Base-by-base conservation (phyloP, 2,797 vertebrate genomes). In the Centropyge bicolor region DNA sequence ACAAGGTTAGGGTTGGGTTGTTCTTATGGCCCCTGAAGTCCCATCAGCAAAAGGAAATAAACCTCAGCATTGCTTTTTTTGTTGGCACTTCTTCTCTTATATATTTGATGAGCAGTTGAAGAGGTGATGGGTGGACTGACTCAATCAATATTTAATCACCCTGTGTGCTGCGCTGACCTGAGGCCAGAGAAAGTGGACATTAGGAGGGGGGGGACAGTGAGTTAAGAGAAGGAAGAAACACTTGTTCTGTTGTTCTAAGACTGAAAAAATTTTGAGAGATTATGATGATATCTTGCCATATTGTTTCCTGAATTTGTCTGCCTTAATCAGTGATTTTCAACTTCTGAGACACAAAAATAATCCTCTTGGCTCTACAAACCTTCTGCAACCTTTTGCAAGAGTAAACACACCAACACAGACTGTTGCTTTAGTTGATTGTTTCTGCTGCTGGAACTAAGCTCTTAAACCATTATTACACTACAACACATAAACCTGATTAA, bases 101-200 rank as follows among this genome's bases (percentile, higher is more conserved):
- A 78, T 83, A 77, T 70, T 64, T 83, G 73, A 85, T 35, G 75
- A 86, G 78, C 35, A 24, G 68, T 40, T 43, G 43, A 66, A 60
- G 69, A 52, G 74, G 80, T 60, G 68, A 87, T 62, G 59, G 79
- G 43, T 51, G 27, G 59, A 70, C 55, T 20, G 69, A 56, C 76
- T 49, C 31, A 73, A 91, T 90, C 90, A 83, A 91, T 91, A 90
- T 88, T 87, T 89, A 87, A 91, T 88, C 86, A 83, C 60, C 35
- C 12, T 20, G 67, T 60, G 72, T 56, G 55, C 24, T 5, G 4
- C 31, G 35, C 66, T 81, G 83, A 66, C 61, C 81, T 45, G 24
- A 74, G 69, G 59, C 45, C 54, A 24, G 38, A 64, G 49, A 56
- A 7, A 48, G 36, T 49, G 59, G 57, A 77, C 56, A 46, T 52